phyloP scores from a whole-genome alignment of 2,888 invertebrate species.

The Aphidoletes aphidimyza region DNA sequence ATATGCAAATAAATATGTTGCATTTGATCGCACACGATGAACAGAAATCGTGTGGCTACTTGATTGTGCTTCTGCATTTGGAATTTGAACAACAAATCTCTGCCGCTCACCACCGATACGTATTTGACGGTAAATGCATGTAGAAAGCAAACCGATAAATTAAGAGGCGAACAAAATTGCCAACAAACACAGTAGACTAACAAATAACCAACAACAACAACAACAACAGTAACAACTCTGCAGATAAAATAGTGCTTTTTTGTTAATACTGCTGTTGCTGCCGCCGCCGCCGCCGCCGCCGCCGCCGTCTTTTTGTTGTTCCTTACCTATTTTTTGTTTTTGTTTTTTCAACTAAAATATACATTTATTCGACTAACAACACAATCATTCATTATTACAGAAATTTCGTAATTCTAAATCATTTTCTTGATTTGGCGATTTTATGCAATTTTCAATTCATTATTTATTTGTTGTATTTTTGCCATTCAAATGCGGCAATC shows the following conservation, averaged over 20 bases:
- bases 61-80: conserved; percentile 36
- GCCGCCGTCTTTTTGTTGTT: too few species aligned
- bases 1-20: conserved; percentile 49
- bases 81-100: conserved; percentile 33
- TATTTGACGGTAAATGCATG: conserved; percentile 15
- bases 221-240: too few species aligned
- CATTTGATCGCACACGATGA: conserved; percentile 55
- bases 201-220: too few species aligned
- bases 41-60: conserved; percentile 54
- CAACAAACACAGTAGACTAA: not conserved
- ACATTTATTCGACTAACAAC: not conserved
- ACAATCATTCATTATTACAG: conserved; percentile 23
- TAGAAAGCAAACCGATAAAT: conserved; percentile 24
- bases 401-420: conserved; percentile 10
- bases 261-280: too few species aligned
- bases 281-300: too few species aligned
- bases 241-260: too few species aligned
- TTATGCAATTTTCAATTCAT: conserved; percentile 43
- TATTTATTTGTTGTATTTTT: conserved; percentile 1
- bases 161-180: conserved; percentile 31
- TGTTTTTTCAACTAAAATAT: too few species aligned
- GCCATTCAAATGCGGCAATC: not conserved
- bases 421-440: not conserved
- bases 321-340: too few species aligned
- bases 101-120: not conserved